Evolutionary conservation across 2,113 vertebrate species (phyloP).

Genomic region (Stegostoma tigrinum): DNA sequence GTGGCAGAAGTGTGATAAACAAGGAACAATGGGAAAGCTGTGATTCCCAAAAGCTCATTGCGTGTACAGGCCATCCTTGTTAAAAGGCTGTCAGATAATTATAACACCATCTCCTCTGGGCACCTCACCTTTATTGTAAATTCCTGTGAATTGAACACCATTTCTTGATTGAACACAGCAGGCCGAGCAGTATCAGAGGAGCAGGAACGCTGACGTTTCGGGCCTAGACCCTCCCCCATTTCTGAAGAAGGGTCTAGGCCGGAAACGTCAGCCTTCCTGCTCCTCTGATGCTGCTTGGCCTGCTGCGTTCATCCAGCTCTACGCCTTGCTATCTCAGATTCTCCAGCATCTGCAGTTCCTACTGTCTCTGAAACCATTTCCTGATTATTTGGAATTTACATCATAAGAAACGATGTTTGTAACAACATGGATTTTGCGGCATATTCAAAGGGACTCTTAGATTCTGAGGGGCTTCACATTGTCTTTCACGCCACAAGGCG

Average conservation of each 20-base stretch:
- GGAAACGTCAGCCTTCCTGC: too few relatives aligned
- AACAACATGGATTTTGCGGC: background rate
- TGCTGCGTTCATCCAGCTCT: too few relatives aligned
- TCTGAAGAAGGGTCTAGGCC: too few relatives aligned
- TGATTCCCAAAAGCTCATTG: background rate
- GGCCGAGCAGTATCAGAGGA: too few relatives aligned
- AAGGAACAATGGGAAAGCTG: background rate
- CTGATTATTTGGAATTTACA: background rate
- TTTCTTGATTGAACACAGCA: background rate
- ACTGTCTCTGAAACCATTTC: background rate
- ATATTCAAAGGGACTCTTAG: background rate
- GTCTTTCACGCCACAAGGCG: background rate
- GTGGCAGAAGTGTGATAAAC: background rate
- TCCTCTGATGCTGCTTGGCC: too few relatives aligned
- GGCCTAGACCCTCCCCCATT: too few relatives aligned
- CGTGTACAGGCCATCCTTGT: background rate
- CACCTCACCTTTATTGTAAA: background rate
- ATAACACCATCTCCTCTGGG: background rate
- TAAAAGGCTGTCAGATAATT: background rate
- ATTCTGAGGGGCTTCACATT: background rate
- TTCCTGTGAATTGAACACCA: background rate
- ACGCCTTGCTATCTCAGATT: too few relatives aligned
- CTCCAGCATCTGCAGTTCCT: too few relatives aligned
- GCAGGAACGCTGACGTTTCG: too few relatives aligned
- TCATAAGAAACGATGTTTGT: background rate